Evolutionary conservation across 2,888 invertebrate genomes (phyloP), one percentile per base, ranked within the genome.

Genomic region (Brachyopa scutellaris): DNA sequence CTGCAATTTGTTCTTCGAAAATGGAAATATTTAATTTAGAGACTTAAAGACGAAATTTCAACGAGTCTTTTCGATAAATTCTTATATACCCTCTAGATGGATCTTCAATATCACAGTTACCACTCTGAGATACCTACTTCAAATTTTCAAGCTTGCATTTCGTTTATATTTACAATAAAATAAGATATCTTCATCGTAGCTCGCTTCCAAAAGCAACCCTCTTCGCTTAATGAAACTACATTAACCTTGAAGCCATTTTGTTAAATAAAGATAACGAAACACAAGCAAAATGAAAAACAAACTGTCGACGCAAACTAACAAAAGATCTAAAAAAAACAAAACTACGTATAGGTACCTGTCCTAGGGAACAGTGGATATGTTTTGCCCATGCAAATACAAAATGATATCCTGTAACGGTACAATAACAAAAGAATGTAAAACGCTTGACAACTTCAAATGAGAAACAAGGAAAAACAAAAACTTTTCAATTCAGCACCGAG

Each of bases 401-500:
- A 26, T 57, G 23, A 26, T 57, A 38, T 38, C 21, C 23, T 38
- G 23, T 15, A 61, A 66, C 5, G 9, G 15, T 3, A 19, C 6
- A 42, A 53, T 57, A 15, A 17, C n/a, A 59, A 59, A 55, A 29
- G 13, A 62, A 36, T 38, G 36, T 47, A 11, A 45, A 55, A 7
- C 19, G 45, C 45, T 45, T 29, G 9, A 38, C 53, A 13, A 49
- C 45, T 61, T 40, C 17, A 21, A 57, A 38, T 49, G 9, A 31
- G 7, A 49, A 66, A 40, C 64, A n/a, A 62, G 21, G n/a, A n/a
- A n/a, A n/a, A n/a, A n/a, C n/a, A 33, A 31, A 33, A 51, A 31
- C 23, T 69, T 55, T 69, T 31, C 38, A 62, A 69, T 53, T 51
- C 45, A 42, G 31, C 31, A 23, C 66, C 38, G 38, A 49, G 78